Conservation (phyloP, 2,113 vertebrate species). For the Centropus bengalensis region DNA sequence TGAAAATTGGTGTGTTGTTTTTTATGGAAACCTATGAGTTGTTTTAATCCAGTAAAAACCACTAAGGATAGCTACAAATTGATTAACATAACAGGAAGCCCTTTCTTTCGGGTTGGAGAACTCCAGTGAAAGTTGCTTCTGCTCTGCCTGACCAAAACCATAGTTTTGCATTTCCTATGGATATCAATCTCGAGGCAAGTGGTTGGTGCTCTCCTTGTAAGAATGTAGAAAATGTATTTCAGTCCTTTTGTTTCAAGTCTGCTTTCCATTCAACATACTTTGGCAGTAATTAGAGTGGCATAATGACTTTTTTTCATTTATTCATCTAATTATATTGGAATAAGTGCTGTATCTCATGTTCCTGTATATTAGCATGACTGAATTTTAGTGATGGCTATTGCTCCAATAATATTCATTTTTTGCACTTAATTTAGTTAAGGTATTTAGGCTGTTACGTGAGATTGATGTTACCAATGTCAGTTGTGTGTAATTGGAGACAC, state of each 20-base stretch:
- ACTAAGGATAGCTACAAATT: background rate
- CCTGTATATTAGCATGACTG: background rate
- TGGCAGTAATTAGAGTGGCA: background rate
- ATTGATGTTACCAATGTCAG: background rate
- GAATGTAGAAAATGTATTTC: background rate
- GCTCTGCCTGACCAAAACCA: background rate
- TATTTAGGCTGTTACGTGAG: background rate
- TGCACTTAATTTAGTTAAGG: background rate
- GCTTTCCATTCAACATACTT: background rate
- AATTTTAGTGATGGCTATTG: background rate
- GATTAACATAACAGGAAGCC: background rate
- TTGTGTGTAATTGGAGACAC: background rate
- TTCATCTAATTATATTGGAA: background rate
- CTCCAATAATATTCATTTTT: background rate
- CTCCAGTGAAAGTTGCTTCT: conserved; percentile 23
- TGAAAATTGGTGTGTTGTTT: background rate
- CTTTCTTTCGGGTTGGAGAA: conserved; percentile 72
- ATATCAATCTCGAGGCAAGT: conserved; percentile 55
- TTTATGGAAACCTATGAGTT: background rate
- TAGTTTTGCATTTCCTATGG: conserved; percentile 16
- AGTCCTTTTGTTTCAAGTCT: background rate
- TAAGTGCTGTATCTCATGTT: background rate
- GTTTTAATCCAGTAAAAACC: background rate
- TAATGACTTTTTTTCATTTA: background rate
- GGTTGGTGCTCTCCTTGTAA: background rate